A percentile compares a stretch with the other conserved stretches of the same genome.
Conservation (phyloP, 1,140 invertebrate genomes). For the Drosophila rufa region DNA sequence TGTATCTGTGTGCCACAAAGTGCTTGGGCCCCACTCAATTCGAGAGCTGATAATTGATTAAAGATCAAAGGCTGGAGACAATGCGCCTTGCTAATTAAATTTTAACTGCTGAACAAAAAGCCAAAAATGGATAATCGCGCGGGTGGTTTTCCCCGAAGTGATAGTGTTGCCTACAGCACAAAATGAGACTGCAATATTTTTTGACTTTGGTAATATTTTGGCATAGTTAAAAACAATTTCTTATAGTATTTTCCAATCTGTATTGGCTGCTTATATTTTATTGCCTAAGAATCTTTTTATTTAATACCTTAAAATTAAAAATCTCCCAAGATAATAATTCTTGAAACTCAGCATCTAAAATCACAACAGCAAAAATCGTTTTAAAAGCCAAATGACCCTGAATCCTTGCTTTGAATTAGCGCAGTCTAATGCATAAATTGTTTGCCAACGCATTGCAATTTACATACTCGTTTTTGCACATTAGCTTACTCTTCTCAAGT, state of each 20-base stretch:
- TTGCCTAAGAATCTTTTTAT: too few species aligned
- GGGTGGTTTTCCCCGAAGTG: slow-evolving; percentile 45
- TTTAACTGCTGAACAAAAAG: slow-evolving; percentile 56
- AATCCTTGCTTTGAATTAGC: slow-evolving; percentile 24
- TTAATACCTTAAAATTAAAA: not conserved
- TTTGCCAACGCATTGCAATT: slow-evolving; percentile 18
- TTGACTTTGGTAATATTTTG: not conserved
- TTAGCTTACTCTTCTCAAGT: slow-evolving; percentile 19
- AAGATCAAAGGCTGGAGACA: slow-evolving; percentile 55
- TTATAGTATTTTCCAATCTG: not conserved
- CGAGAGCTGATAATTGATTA: slow-evolving; percentile 51
- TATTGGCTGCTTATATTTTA: too few species aligned
- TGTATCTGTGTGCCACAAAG: slow-evolving; percentile 47
- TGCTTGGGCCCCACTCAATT: slow-evolving; percentile 34
- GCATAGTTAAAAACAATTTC: not conserved
- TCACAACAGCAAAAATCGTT: not conserved
- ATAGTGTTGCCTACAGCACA: slow-evolving; percentile 18
- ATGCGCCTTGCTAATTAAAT: slow-evolving; percentile 65
- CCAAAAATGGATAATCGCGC: slow-evolving; percentile 36
- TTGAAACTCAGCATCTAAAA: not conserved
- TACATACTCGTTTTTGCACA: slow-evolving; percentile 21
- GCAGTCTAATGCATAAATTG: slow-evolving; percentile 4
- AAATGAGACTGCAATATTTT: slow-evolving; percentile 30
- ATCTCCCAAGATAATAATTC: not conserved
- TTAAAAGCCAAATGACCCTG: not conserved